Base-by-base conservation (phyloP, 2,797 vertebrate genomes). In the Alfaro cultratus region DNA sequence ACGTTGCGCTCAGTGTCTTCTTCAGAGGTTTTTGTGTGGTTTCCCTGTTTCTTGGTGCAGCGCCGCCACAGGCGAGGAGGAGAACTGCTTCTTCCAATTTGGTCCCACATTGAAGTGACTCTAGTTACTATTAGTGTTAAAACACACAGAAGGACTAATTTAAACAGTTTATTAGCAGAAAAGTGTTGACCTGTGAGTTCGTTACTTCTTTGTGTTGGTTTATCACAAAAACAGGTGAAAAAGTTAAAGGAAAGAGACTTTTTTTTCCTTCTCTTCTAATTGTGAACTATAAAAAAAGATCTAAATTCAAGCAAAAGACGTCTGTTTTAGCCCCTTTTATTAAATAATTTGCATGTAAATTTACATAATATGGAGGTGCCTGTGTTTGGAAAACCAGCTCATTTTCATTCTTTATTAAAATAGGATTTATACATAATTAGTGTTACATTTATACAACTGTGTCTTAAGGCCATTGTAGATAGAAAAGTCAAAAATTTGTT, bases 311-410 rank as follows among this genome's bases (percentile, higher is more conserved):
- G 13, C 5, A 8, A 15, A n/a, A 78, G 82, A 43, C 7, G 41
- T 73, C 18, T 29, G 41, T 60, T 91, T 74, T 62, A 82, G 8
- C 23, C 86, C 18, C 62, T 89, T 83, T 88, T 72, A 43, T 1
- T 5, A 5, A 11, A 16, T 13, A 46, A 39, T 78, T 75, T 62
- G 78, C 53, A 71, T 2, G 75, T 11, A 26, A 70, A 72, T 31
- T 8, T 64, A 3, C 1, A 21, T 8, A 12, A 8, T 21, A 23
- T 49, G 5, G 9, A 23, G 4, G 23, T 13, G 3, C 7, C 13
- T 62, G 18, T 4, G 67, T 70, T 26, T 21, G 39, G 41, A 43
- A 13, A 70, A 36, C 23, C 39, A 70, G 36, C 39, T 70, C 26
- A 16, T 71, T 72, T 43, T 70, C 6, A 43, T 21, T 4, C 45